Percentiles rank a stretch among this genome's conserved stretches.
Evolutionary conservation across 2,888 invertebrate genomes (phyloP).

Genomic region (Raillietiella orientalis): DNA sequence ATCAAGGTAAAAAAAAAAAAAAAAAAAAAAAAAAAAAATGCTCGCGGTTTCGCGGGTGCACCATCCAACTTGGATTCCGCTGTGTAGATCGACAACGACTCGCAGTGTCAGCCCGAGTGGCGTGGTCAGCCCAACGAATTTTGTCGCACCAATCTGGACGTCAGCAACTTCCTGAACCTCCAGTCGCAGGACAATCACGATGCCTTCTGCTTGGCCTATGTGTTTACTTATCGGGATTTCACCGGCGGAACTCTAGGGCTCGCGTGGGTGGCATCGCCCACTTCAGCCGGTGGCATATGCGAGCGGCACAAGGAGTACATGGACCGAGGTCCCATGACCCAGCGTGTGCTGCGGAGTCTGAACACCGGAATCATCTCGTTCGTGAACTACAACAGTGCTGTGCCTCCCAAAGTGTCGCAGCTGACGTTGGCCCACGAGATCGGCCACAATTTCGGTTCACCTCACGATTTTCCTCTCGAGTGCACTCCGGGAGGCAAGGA

Average conservation of each 20-base stretch:
- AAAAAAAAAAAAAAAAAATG: no score
- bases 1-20: no score
- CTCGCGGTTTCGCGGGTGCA: no score
- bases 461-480: constrained; percentile 23
- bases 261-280: constrained; percentile 92
- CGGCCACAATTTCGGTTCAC: constrained; percentile 96
- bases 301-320: constrained; percentile 92
- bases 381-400: constrained; percentile 87
- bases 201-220: constrained; percentile 95
- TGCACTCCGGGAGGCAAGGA: constrained; percentile 62
- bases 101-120: constrained; percentile 30
- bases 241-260: constrained; percentile 42
- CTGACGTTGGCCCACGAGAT: constrained; percentile 84
- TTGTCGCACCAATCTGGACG: constrained; percentile 89
- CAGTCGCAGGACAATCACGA: constrained; percentile 92
- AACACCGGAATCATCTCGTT: constrained; percentile 98
- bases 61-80: no score
- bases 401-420: constrained; percentile 90
- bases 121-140: constrained; percentile 45
- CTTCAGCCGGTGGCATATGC: constrained; percentile 87
- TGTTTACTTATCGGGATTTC: constrained; percentile 34
- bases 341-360: constrained; percentile 68
- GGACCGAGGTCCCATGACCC: constrained; percentile 73
- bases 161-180: constrained; percentile 89
- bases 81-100: no score